A percentile compares a stretch with the other conserved stretches of the same genome.
These are phyloP conservation scores for Ranitomeya imitator DNA, from an alignment of 2,113 vertebrate species.

Conservation along the genomic window DNA sequence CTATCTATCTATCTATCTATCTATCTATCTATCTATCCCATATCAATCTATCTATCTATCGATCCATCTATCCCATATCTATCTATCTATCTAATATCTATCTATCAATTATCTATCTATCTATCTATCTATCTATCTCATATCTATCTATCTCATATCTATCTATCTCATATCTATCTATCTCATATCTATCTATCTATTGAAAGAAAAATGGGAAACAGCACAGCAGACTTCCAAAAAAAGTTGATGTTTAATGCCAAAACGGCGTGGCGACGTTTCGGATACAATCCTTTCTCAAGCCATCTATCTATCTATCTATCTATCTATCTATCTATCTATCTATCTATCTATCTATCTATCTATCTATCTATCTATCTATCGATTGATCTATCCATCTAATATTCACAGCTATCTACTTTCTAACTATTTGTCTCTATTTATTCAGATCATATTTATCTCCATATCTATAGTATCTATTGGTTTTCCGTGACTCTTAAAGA, in stretches of 20 bases:
- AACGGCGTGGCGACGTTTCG: no score
- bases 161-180: no score
- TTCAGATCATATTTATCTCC: neutral
- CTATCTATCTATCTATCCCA: neutral
- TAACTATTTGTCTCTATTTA: neutral
- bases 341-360: no score
- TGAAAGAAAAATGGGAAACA: no score
- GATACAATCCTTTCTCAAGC: no score
- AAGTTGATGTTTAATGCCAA: no score
- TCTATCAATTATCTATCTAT: neutral
- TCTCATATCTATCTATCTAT: no score
- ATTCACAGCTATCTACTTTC: neutral
- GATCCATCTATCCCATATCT: neutral
- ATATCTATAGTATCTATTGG: neutral
- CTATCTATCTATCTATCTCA: no score
- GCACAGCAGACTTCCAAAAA: no score
- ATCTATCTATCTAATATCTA: neutral
- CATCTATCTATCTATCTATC: neutral
- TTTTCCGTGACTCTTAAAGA: neutral
- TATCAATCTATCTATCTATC: neutral
- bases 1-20: neutral
- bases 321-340: no score
- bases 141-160: neutral
- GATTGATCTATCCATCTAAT: neutral
- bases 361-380: neutral